Conservation (phyloP, 1,140 invertebrate genomes). For the Lordiphosa collinella region DNA sequence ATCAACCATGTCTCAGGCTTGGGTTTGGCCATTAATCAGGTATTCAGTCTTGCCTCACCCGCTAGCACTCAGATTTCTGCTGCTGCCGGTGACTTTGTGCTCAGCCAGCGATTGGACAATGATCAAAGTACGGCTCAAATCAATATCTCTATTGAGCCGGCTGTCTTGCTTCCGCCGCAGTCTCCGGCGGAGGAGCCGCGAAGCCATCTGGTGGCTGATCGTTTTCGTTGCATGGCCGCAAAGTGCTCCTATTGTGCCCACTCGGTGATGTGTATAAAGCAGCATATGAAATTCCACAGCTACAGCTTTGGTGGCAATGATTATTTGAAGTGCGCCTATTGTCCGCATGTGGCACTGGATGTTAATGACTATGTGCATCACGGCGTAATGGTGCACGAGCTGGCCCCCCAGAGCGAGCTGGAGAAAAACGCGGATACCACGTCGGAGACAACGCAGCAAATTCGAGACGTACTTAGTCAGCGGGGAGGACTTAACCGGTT, state of each 20-base stretch:
- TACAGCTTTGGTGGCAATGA: constrained; percentile 27
- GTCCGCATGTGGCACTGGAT: constrained; percentile 23
- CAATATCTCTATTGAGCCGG: constrained; percentile 19
- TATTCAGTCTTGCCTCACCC: constrained; percentile 26
- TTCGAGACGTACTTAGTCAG: constrained; percentile 31
- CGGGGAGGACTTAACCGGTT: not conserved
- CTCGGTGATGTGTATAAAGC: constrained; percentile 39
- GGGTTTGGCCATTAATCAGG: constrained; percentile 36
- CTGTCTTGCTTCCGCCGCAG: not conserved
- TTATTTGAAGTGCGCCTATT: constrained; percentile 46
- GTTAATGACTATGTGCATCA: constrained; percentile 45
- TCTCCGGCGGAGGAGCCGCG: not conserved
- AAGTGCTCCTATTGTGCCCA: constrained; percentile 38
- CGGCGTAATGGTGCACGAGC: constrained; percentile 31
- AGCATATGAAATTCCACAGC: constrained; percentile 54
- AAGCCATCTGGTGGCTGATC: constrained; percentile 9
- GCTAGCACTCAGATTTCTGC: not conserved
- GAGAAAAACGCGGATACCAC: not conserved
- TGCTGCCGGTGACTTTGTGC: constrained; percentile 10
- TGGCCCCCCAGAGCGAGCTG: constrained; percentile 35
- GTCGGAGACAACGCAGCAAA: constrained; percentile 21
- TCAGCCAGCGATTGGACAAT: constrained; percentile 20
- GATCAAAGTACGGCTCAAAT: constrained; percentile 15
- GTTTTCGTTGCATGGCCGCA: constrained; percentile 54
- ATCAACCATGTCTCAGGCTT: constrained; percentile 38